Conservation (phyloP, 2,113 vertebrate genomes). For the Tauraco erythrolophus region DNA sequence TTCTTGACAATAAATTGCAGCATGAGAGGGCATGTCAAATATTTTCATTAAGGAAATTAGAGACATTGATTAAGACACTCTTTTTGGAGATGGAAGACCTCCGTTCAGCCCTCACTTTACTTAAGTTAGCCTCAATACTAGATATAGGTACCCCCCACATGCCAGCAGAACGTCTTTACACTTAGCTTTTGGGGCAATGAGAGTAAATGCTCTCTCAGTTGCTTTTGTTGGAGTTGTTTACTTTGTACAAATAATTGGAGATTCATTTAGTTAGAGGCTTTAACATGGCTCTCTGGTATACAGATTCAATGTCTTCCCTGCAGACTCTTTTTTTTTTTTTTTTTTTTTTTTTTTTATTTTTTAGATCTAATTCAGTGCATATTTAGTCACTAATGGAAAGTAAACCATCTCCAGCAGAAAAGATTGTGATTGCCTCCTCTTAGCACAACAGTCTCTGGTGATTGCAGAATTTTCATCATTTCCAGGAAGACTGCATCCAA, state of each 20-base stretch:
- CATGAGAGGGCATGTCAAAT: neutral
- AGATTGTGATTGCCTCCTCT: neutral
- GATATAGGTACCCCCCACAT: rapidly evolving
- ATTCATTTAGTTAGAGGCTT: neutral
- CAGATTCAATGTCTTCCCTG: neutral
- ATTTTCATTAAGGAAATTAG: neutral
- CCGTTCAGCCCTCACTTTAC: neutral
- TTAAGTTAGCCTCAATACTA: neutral
- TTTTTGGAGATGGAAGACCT: neutral
- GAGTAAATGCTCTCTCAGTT: neutral
- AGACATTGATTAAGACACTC: neutral
- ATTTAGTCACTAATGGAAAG: neutral
- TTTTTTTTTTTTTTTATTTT: too few relatives aligned
- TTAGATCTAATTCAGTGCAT: neutral
- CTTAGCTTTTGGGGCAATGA: neutral
- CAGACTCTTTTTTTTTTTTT: neutral
- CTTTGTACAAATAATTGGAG: neutral
- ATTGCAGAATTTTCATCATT: neutral
- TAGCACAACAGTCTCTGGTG: neutral
- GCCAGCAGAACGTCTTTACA: neutral
- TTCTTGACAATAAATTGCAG: neutral
- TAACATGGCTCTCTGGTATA: neutral
- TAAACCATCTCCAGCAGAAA: neutral
- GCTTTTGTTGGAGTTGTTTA: neutral
- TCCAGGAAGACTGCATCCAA: neutral